Evolutionary conservation across 2,797 vertebrate species (phyloP), one percentile per base, ranked within the genome.

Genomic region (Enteromius paludinosus): DNA sequence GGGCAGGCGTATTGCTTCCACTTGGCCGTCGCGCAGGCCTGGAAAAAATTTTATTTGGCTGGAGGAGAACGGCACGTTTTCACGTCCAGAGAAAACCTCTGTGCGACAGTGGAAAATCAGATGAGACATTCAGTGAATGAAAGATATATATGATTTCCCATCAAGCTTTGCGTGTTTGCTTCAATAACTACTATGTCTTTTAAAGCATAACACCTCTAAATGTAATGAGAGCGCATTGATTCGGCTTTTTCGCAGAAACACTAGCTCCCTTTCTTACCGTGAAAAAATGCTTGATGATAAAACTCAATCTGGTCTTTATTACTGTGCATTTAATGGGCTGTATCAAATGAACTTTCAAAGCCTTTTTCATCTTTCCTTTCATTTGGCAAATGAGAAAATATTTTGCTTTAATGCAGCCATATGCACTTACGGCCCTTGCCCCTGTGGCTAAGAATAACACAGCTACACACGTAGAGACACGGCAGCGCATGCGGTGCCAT

Each of bases 251-350:
- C 47, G 5, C 56, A 77, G 45, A 83, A 85, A 71, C 76, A 78
- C 80, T 76, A 80, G 64, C 25, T 49, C 68, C 11, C 64, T 78
- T 85, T 43, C 49, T 76, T 71, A 76, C 41, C 18, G 28, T 82
- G 41, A 56, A 28, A 49, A 66, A 49, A 73, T n/a, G 65, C 83
- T 75, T 72, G 43, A 70, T 85, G 68, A 81, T 85, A 30, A 85
- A 75, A 62, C 54, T 70, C 76, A 78, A 79, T 68, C 72, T 82
- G 81, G 70, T 85, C 54, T 73, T 78, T 75, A 70, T 80, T 81
- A 77, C 64, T 65, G 80, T 76, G 80, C 68, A 54, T 83, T 71
- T 85, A 87, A 87, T 85, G 83, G 80, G 69, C 80, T 70, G 77
- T 45, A 79, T 54, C 86, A 80, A 80, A 87, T 73, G 77, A 80